Conservation (phyloP, 2,797 vertebrate genomes). For the Avahi laniger region DNA sequence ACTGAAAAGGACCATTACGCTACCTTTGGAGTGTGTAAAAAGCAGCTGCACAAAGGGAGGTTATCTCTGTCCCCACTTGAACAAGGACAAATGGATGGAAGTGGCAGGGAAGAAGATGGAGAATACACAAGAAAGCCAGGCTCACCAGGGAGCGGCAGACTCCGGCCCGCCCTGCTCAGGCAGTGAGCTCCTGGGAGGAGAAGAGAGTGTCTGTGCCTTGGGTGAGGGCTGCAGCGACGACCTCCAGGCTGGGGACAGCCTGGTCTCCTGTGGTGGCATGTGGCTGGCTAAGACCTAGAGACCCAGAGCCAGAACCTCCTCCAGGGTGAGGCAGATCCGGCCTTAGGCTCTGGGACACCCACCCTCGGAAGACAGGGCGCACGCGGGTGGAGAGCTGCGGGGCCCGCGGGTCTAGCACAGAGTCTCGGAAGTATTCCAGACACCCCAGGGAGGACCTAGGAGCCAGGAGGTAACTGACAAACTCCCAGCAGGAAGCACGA, state of each 20-base stretch:
- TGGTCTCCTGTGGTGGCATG: neutral
- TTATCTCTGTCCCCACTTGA: neutral
- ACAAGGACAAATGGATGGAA: neutral
- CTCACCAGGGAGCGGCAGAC: accelerated
- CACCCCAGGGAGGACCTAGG: accelerated
- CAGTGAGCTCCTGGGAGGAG: neutral
- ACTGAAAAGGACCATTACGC: neutral
- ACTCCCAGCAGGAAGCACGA: neutral
- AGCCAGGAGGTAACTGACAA: neutral
- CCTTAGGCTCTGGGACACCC: accelerated
- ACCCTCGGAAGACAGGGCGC: neutral
- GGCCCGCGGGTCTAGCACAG: neutral
- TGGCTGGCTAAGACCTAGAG: neutral
- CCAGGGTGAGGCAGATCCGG: neutral
- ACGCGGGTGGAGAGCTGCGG: accelerated
- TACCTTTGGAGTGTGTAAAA: neutral
- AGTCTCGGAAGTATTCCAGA: accelerated
- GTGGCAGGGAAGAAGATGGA: neutral
- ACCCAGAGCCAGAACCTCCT: neutral
- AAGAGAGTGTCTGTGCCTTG: accelerated
- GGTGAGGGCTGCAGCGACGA: neutral
- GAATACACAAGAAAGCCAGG: neutral
- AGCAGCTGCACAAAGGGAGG: neutral
- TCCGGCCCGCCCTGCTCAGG: accelerated
- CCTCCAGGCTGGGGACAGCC: neutral